Evolutionary conservation across 2,888 invertebrate genomes (phyloP).

Genomic region (Orthosia cruda): DNA sequence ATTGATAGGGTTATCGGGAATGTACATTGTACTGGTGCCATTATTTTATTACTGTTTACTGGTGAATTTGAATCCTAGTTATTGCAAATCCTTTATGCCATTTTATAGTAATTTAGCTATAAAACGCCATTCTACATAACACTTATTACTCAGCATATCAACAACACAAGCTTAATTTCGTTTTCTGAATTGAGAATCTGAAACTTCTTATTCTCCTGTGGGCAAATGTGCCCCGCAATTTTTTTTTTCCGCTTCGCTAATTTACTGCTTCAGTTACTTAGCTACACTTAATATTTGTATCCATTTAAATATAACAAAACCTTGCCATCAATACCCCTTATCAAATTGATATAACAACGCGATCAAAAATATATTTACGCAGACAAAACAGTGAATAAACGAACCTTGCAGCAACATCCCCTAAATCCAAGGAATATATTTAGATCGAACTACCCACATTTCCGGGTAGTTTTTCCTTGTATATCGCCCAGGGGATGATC

Average conservation of each 20-base stretch:
- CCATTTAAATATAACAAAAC: neutral
- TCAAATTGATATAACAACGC: conserved; percentile 26
- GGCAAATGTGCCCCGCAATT: too few species aligned
- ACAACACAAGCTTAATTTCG: too few species aligned
- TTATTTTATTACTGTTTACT: neutral
- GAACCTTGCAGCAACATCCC: conserved; percentile 16
- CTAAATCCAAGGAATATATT: conserved; percentile 58
- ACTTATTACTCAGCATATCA: too few species aligned
- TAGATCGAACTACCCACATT: conserved; percentile 56
- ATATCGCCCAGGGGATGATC: conserved; percentile 64
- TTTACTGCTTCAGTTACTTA: too few species aligned
- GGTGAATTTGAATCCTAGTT: neutral
- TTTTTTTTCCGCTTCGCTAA: too few species aligned
- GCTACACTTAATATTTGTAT: too few species aligned
- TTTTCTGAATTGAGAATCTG: too few species aligned
- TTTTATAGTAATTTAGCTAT: too few species aligned
- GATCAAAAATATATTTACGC: conserved; percentile 32
- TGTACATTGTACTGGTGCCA: neutral
- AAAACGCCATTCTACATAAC: too few species aligned
- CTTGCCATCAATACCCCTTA: neutral
- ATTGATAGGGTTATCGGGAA: neutral
- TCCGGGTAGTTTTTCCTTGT: conserved; percentile 63
- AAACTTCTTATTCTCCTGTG: too few species aligned
- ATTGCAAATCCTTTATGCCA: too few species aligned
- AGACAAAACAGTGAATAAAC: conserved; percentile 45